These are phyloP conservation scores for Troides aeacus DNA, from an alignment of 2,888 invertebrate species.

Conservation along the genomic window DNA sequence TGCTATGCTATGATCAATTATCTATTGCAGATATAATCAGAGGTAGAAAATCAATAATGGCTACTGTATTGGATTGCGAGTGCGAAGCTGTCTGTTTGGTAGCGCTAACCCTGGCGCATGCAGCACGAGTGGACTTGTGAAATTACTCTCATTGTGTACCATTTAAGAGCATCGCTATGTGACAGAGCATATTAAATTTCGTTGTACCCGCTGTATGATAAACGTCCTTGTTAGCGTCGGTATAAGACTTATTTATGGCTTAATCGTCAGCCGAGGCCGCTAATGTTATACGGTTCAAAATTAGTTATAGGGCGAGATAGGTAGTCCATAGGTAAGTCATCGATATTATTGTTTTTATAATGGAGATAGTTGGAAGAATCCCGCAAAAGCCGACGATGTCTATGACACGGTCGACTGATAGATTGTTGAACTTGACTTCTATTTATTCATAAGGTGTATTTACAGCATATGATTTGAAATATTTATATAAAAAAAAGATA, in stretches of 20 bases:
- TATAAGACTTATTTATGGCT: constrained; percentile 44
- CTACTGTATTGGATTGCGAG: constrained; percentile 11
- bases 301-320: not conserved
- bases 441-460: too few species aligned
- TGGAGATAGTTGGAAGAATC: not conserved
- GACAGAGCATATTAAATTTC: constrained; percentile 38
- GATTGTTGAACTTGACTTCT: too few species aligned
- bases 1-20: too few species aligned
- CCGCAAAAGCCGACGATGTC: too few species aligned
- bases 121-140: constrained; percentile 19
- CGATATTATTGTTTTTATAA: not conserved
- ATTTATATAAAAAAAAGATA: too few species aligned
- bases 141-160: constrained; percentile 31
- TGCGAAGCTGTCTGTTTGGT: constrained; percentile 18
- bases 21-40: not conserved
- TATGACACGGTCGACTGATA: too few species aligned
- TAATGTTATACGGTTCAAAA: constrained; percentile 23
- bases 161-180: constrained; percentile 35
- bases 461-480: too few species aligned
- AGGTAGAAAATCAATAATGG: constrained; percentile 1
- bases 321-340: not conserved
- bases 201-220: constrained; percentile 41
- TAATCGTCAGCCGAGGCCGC: constrained; percentile 36
- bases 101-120: constrained; percentile 23
- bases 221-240: constrained; percentile 47